These are phyloP conservation scores for Deroplatys truncata DNA, from an alignment of 2,888 invertebrate genomes.

Conservation along the genomic window DNA sequence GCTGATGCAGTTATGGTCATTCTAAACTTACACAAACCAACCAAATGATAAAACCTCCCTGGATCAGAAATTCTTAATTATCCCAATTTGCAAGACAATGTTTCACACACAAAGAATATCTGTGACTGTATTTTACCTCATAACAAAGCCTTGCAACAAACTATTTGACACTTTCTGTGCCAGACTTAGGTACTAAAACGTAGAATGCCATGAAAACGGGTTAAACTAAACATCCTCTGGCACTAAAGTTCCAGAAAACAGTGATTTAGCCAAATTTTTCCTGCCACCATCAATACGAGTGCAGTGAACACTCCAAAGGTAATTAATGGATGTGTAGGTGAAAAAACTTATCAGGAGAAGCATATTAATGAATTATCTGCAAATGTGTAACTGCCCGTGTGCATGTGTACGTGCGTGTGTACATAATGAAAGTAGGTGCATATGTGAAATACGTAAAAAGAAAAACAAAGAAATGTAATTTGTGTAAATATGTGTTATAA, in stretches of 20 bases:
- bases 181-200: neutral
- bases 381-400: neutral
- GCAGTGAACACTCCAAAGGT: neutral
- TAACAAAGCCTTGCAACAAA: neutral
- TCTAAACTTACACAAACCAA: too few species aligned
- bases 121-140: too few species aligned
- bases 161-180: neutral
- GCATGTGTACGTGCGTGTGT: neutral
- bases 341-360: neutral
- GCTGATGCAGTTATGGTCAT: too few species aligned
- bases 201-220: neutral
- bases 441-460: constrained; percentile 22
- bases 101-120: too few species aligned
- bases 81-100: too few species aligned
- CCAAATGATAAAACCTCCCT: too few species aligned
- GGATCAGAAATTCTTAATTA: too few species aligned
- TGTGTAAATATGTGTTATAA: constrained; percentile 20
- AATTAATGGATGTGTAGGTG: neutral
- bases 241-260: neutral
- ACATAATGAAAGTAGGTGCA: constrained; percentile 10
- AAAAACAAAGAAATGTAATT: constrained; percentile 2
- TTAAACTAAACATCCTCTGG: neutral
- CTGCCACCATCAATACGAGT: neutral
- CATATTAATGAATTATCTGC: neutral
- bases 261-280: neutral